Evolutionary conservation across 2,797 vertebrate species (phyloP), one percentile per base, ranked within the genome.

Genomic region (Nannoperca obscura): DNA sequence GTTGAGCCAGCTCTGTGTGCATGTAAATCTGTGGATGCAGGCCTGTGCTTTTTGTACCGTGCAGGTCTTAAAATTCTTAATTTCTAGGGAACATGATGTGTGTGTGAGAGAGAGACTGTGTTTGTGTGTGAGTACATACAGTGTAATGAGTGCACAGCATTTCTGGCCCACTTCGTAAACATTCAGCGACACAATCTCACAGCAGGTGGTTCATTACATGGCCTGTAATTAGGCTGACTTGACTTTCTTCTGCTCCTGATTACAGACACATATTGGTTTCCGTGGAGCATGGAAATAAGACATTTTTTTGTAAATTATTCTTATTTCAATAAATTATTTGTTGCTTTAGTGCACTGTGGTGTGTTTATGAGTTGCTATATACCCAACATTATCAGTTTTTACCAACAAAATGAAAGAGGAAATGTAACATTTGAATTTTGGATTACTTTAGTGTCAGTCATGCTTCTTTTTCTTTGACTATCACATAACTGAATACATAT

Each of bases 141-240:
- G 74, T 83, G n/a, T n/a, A n/a, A 71, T 71, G 63, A 86, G 74
- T 40, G 55, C 62, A 64, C 82, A 76, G 77, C 62, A 73, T 85
- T 86, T 84, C 73, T 89, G 74, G 74, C 78, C 70, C 73, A 77
- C 82, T 89, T 90, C 76, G 80, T 78, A 84, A 86, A 88, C 81
- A 86, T 84, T 83, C 76, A 3, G 83, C 52, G 74, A 82, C 79
- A 86, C 75, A 76, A 73, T 82, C 83, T 89, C 86, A 81, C 88
- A 91, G 91, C 91, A 92, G 90, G 91, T 89, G 90, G 87, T 87
- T 93, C 91, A 90, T 93, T 91, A 91, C 91, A 88, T 76, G 58
- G 85, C 77, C 78, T 85, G 85, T 93, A 92, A 93, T 93, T 91
- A 91, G 90, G 80, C 82, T 89, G 89, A 91, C 87, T 92, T 90